Conservation (phyloP, 2,888 invertebrate species). For the Ennomos quercinarius region DNA sequence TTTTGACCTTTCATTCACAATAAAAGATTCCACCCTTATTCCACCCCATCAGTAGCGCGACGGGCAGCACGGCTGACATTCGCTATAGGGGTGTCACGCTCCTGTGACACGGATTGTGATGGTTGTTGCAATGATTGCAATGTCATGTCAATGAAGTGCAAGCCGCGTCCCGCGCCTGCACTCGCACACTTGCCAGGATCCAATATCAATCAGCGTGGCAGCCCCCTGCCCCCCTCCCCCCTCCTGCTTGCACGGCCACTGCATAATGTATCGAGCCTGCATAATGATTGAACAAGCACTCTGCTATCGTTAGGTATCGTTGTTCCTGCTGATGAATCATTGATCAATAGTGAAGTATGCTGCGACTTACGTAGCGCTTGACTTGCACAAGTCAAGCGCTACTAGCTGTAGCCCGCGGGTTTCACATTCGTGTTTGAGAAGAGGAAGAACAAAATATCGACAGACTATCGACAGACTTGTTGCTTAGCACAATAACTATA, state of each 20-base stretch:
- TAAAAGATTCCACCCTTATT: too few relatives aligned
- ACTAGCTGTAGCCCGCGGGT: too few relatives aligned
- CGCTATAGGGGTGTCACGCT: constrained; percentile 8
- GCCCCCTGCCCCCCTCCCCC: not conserved
- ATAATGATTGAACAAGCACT: constrained; percentile 6
- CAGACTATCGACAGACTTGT: too few relatives aligned
- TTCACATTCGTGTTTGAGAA: too few relatives aligned
- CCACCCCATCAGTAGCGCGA: too few relatives aligned
- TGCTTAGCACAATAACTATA: too few relatives aligned
- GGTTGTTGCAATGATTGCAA: constrained; percentile 7
- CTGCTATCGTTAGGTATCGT: constrained; percentile 2
- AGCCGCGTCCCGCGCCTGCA: not conserved
- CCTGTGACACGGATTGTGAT: not conserved
- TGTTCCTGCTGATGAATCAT: constrained; percentile 4
- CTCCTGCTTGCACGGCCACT: not conserved
- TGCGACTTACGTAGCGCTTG: too few relatives aligned
- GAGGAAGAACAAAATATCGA: too few relatives aligned
- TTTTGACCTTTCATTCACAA: too few relatives aligned
- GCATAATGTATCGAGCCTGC: constrained; percentile 1
- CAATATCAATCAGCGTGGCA: constrained; percentile 13
- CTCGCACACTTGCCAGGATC: not conserved
- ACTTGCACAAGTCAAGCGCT: too few relatives aligned
- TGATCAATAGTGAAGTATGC: too few relatives aligned
- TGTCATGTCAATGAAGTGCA: constrained; percentile 18
- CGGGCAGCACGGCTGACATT: constrained; percentile 1